These are phyloP conservation scores for Zaprionus davidi DNA, from an alignment of 1,140 invertebrate genomes.

Conservation along the genomic window DNA sequence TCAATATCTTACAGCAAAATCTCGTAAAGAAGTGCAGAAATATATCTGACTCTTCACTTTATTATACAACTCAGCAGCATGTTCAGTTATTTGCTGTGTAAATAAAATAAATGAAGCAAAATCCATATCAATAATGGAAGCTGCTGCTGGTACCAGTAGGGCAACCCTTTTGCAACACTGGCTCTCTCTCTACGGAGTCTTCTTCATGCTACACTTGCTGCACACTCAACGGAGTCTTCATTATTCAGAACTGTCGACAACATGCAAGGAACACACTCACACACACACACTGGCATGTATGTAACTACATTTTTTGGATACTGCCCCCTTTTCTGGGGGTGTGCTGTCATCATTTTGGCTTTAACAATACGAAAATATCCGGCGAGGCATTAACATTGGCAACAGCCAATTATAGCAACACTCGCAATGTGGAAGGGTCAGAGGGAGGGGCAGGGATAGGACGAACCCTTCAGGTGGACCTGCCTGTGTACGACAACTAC, in stretches of 20 bases:
- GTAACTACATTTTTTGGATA: conserved; percentile 30
- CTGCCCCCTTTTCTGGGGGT: background rate
- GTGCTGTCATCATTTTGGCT: conserved; percentile 43
- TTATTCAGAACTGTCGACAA: conserved; percentile 38
- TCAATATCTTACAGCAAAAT: background rate
- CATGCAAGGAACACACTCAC: conserved; percentile 22
- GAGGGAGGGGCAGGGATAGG: background rate
- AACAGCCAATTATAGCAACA: conserved; percentile 49
- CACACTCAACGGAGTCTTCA: conserved; percentile 11
- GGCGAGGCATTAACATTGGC: conserved; percentile 46
- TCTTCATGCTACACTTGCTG: conserved; percentile 5
- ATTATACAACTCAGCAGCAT: background rate
- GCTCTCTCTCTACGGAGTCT: background rate
- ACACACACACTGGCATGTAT: conserved; percentile 11
- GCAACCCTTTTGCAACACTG: conserved; percentile 3
- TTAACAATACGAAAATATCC: conserved; percentile 27
- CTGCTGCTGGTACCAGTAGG: background rate
- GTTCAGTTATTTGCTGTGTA: background rate
- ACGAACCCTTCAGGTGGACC: conserved; percentile 44
- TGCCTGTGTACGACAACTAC: conserved; percentile 38
- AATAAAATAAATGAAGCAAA: conserved; percentile 7
- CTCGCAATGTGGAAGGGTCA: background rate
- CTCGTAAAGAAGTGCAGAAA: background rate
- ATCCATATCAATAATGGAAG: conserved; percentile 6
- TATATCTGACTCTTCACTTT: background rate